These are phyloP conservation scores for Astropecten irregularis DNA, from an alignment of 53 echinoderm and acorn worm species.

Conservation along the genomic window DNA sequence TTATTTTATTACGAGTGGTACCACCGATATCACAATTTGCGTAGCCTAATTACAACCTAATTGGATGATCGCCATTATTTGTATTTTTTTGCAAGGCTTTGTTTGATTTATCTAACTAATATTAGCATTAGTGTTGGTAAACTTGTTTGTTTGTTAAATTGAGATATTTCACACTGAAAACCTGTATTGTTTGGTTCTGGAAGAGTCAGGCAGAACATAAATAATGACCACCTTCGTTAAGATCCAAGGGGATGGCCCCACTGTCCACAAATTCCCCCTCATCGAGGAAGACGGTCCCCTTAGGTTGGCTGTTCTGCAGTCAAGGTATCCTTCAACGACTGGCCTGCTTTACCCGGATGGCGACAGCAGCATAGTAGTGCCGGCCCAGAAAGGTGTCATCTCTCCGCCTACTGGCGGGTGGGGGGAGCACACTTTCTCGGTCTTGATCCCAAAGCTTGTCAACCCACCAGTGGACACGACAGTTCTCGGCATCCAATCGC, in stretches of 20 bases:
- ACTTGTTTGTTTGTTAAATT: too few relatives aligned
- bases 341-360: conserved; percentile 1
- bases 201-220: too few relatives aligned
- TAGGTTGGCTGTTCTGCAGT: background rate
- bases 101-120: too few relatives aligned
- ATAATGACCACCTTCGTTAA: background rate
- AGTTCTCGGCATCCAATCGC: background rate
- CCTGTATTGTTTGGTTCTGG: too few relatives aligned
- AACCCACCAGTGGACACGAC: background rate
- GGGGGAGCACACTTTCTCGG: background rate
- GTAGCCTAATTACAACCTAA: too few relatives aligned
- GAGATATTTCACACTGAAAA: too few relatives aligned
- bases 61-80: too few relatives aligned
- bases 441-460: background rate
- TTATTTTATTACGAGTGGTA: too few relatives aligned
- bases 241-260: background rate
- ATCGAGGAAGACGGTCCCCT: background rate
- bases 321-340: background rate
- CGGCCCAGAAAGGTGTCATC: background rate
- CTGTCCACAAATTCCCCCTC: background rate
- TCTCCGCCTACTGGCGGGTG: conserved; percentile 6
- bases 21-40: too few relatives aligned
- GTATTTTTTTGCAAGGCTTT: too few relatives aligned
- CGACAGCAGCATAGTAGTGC: background rate
- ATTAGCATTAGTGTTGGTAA: too few relatives aligned